Evolutionary conservation across 2,113 vertebrate species (phyloP), one percentile per base, ranked within the genome.

Genomic region (Aramus guarauna): DNA sequence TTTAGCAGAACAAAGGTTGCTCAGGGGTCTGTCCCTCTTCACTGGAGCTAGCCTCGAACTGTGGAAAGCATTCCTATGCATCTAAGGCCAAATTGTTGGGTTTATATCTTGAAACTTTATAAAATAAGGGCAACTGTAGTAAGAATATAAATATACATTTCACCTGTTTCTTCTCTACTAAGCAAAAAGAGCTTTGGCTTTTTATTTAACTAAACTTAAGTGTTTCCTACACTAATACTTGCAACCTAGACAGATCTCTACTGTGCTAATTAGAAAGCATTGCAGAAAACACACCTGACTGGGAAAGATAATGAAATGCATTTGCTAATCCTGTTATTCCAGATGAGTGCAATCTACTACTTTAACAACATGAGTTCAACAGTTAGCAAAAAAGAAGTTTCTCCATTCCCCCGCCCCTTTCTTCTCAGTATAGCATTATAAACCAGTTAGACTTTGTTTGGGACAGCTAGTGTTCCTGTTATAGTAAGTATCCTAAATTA

Each of bases 251-350:
- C 7, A 26, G 47, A 55, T n/a, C 43, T 87, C 73, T 72, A 2
- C 37, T 83, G 12, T 55, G 34, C 55, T 67, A 15, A 52, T 68
- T 71, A 55, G 76, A 84, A 91, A 72, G 26, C 39, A 27, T 18
- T 76, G 58, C 53, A 84, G 50, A 77, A 89, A 94, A 56, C 89
- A 53, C 37, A 88, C 53, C 89, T 95, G 87, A 27, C 43, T 89
- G 52, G 68, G 29, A 84, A 78, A 91, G 93, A 43, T 89, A 91
- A 85, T 67, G 72, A 84, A 84, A 94, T 27, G 47, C 23, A 9
- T 75, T 92, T 78, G 52, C 73, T 92, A 72, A 91, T 89, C 89
- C 43, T 87, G 69, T 91, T 85, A 24, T 32, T 91, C 84, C 77
- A 85, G 76, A 52, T 78, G 69, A 78, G 30, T 15, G 30, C 30